phyloP scores from a whole-genome alignment of 1,140 invertebrate genomes.

The Ganaspis sp. region DNA sequence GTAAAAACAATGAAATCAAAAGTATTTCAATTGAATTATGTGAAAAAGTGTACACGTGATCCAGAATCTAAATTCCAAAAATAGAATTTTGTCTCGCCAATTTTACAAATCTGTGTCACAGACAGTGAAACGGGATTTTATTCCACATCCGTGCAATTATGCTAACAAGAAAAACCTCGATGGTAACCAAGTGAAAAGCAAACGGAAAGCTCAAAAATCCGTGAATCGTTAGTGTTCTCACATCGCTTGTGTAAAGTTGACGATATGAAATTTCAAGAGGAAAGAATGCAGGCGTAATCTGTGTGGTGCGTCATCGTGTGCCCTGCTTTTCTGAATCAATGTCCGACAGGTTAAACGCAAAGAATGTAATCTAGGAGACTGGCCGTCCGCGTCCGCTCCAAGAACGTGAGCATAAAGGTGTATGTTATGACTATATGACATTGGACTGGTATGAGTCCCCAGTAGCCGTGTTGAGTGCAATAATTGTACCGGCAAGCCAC shows the following conservation, averaged over 20 bases:
- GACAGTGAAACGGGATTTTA: neutral
- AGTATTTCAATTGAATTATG: too few species aligned
- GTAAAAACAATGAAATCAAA: too few species aligned
- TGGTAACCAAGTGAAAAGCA: neutral
- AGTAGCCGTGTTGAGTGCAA: constrained; percentile 61
- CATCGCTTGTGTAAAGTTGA: constrained; percentile 8
- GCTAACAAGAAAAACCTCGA: neutral
- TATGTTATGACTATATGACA: neutral
- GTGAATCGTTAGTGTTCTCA: neutral
- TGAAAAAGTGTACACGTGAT: too few species aligned
- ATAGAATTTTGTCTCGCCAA: neutral
- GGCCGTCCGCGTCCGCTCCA: constrained; percentile 3
- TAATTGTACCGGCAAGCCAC: constrained; percentile 67
- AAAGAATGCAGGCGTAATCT: constrained; percentile 22
- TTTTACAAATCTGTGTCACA: neutral
- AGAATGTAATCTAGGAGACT: constrained; percentile 62
- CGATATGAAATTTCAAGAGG: constrained; percentile 34
- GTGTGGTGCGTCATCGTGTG: constrained; percentile 17
- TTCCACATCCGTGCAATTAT: neutral
- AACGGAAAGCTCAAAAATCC: neutral
- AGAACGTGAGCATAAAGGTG: constrained; percentile 25
- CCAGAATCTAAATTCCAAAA: neutral
- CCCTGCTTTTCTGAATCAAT: constrained; percentile 62
- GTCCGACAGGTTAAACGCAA: constrained; percentile 62
- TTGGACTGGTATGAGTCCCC: neutral